phyloP scores from a whole-genome alignment of 2,888 invertebrate genomes.

The Drosophila nigricruria region DNA sequence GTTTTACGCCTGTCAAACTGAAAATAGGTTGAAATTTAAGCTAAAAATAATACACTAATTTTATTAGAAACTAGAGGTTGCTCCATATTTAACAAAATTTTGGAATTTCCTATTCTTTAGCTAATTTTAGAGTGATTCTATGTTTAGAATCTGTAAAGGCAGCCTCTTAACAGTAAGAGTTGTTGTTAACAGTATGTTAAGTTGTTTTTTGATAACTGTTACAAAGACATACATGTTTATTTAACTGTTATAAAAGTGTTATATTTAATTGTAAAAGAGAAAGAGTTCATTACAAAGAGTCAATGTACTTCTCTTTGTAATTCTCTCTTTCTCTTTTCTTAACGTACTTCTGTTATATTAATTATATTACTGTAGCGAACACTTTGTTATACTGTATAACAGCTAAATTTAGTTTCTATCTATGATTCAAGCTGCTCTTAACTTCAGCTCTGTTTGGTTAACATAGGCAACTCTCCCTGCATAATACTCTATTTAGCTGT shows the following conservation, averaged over 20 bases:
- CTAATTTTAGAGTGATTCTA: neutral
- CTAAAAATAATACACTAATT: neutral
- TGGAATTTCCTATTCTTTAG: neutral
- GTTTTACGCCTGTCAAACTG: neutral
- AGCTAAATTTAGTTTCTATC: no score
- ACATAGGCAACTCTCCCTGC: neutral
- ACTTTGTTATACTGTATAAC: neutral
- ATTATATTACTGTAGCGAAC: no score
- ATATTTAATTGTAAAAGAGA: neutral
- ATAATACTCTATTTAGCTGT: neutral
- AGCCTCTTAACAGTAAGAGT: neutral
- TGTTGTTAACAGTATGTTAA: neutral
- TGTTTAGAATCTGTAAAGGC: neutral
- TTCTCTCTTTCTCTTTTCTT: no score
- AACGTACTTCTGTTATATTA: no score
- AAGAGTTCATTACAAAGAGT: no score
- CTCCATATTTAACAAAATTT: neutral
- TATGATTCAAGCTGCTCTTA: neutral
- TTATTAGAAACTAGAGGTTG: neutral
- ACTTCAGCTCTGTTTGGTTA: neutral
- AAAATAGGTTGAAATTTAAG: neutral
- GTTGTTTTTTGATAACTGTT: neutral
- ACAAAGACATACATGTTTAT: no score
- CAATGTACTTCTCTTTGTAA: no score
- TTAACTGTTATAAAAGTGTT: no score